A percentile compares a stretch with the other conserved stretches of the same genome.
Evolutionary conservation across 2,113 vertebrate species (phyloP).

Genomic region (Antigone vipio): DNA sequence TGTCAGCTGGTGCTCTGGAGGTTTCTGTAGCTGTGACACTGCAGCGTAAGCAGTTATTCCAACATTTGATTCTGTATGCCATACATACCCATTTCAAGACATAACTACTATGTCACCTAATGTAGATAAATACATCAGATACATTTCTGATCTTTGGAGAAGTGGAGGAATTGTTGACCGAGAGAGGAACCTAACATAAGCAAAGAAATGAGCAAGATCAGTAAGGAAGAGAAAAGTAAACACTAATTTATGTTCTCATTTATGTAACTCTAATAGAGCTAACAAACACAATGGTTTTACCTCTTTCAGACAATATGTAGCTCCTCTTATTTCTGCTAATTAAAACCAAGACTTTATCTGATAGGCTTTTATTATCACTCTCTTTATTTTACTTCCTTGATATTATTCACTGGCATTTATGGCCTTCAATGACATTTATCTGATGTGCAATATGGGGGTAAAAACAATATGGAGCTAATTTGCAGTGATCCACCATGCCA

Average conservation of each 20-base stretch:
- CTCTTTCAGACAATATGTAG: background rate
- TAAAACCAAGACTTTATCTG: background rate
- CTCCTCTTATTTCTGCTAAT: background rate
- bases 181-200: background rate
- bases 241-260: background rate
- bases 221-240: background rate
- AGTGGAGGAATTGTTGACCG: background rate
- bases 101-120: background rate
- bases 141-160: background rate
- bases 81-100: background rate
- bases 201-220: background rate
- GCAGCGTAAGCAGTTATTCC: background rate
- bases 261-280: background rate
- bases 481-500: background rate
- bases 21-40: background rate
- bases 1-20: background rate
- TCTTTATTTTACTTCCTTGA: background rate
- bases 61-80: background rate
- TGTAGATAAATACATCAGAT: background rate
- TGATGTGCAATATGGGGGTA: background rate
- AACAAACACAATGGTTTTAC: background rate
- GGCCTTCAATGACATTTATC: background rate
- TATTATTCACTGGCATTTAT: background rate
- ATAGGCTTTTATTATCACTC: background rate
- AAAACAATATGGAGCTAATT: background rate